Base-by-base conservation (phyloP, 2,113 vertebrate species). In the Trogon melanurus region DNA sequence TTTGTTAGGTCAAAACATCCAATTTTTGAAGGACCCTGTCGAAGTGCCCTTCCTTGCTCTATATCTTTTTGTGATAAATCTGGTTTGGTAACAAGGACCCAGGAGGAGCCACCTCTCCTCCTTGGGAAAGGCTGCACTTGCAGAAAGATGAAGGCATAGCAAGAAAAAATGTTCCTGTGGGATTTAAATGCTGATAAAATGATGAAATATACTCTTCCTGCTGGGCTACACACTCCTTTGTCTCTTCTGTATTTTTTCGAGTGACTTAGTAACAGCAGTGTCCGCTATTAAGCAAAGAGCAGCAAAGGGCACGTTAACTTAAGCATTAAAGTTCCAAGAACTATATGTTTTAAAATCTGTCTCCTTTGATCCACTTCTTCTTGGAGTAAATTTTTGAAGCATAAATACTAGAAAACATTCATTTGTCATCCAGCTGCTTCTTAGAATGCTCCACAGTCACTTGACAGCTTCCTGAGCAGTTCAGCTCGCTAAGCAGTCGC, bases 1-100 rank as follows among this genome's bases (percentile, higher is more conserved):
- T 38, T 16, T 41, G 21, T 36, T 45, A 15, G 11, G 10, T 41
- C 54, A 27, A 11, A 79, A 14, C 11, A 11, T 1, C 11, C 22
- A 1, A 5, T 29, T 56, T 45, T 34, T 22, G 5, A 19, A 34
- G 87, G 58, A 21, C 3, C 23, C 23, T 10, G 13, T 8, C 1
- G 18, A 16, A 54, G 22, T 13, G 26, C 6, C 60, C 7, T 11
- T 41, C 47, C 18, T 56, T 47, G 20, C 29, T 19, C 20, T 58
- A 2, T 29, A 10, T n/a, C 50, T 20, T 7, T 23, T 50, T 11
- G 45, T 1, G 32, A 26, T 15, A 5, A 0, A 4, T 5, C 23
- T 4, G 7, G 30, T n/a, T 50, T 4, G 2, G 16, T 5, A 10
- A 10, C 38, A 60, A 53, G 78, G 76, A 48, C 54, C 10, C 29